A percentile compares a stretch with the other conserved stretches of the same genome.
phyloP scores from a whole-genome alignment of 2,113 vertebrate genomes.

The Chloropsis cyanopogon region DNA sequence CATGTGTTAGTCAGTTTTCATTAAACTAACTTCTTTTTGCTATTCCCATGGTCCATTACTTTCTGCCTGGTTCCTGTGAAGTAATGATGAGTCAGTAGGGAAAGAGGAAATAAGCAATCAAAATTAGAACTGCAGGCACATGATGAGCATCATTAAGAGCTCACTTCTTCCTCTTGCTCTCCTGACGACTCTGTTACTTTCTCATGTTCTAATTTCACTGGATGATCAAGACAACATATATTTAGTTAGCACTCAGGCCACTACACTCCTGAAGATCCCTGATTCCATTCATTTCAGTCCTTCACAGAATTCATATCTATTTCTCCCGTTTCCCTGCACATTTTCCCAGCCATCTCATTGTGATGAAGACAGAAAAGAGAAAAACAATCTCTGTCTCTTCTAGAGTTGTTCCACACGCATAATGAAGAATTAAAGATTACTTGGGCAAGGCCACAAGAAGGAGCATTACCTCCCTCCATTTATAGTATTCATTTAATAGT shows the following conservation, averaged over 20 bases:
- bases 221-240: not conserved
- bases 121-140: conserved; percentile 6
- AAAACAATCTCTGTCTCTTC: not conserved
- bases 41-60: conserved; percentile 8
- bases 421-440: not conserved
- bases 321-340: not conserved
- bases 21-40: conserved; percentile 12
- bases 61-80: not conserved
- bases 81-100: not conserved
- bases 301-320: not conserved
- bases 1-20: not conserved
- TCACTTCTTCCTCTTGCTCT: not conserved
- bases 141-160: not conserved
- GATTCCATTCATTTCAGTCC: not conserved
- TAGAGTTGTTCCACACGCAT: not conserved
- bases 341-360: not conserved
- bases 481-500: not conserved
- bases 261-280: not conserved
- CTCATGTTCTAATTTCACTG: not conserved
- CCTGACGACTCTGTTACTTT: not conserved
- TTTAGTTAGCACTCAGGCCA: not conserved
- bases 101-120: conserved; percentile 24
- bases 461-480: not conserved
- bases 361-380: not conserved
- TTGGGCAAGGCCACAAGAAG: not conserved